A percentile compares a stretch with the other conserved stretches of the same genome.
Evolutionary conservation across 2,113 vertebrate genomes (phyloP).

Genomic region (Rhadina sibilatrix): DNA sequence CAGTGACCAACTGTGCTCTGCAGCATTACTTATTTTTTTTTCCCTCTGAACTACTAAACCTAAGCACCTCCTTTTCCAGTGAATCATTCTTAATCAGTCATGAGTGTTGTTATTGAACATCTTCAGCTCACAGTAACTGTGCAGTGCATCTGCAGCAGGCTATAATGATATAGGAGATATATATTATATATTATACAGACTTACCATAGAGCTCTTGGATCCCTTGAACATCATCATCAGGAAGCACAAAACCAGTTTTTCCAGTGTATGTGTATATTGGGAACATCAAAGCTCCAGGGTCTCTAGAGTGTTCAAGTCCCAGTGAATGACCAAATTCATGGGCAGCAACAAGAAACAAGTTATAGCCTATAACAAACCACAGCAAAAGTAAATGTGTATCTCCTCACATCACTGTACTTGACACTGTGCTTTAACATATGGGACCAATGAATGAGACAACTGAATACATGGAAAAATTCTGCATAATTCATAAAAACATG

Average conservation of each 20-base stretch:
- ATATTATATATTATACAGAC: background rate
- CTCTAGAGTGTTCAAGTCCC: constrained; percentile 88
- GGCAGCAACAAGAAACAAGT: constrained; percentile 90
- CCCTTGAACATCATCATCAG: constrained; percentile 89
- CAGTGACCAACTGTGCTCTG: background rate
- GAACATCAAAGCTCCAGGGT: constrained; percentile 92
- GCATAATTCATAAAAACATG: background rate
- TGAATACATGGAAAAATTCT: background rate
- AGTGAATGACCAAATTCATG: constrained; percentile 95
- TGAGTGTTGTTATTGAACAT: background rate
- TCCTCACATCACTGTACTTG: background rate
- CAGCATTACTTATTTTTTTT: background rate
- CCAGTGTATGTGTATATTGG: constrained; percentile 86
- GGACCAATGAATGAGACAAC: background rate
- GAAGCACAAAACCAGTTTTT: constrained; percentile 77
- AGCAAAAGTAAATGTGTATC: background rate
- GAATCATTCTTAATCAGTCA: background rate
- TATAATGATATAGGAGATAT: background rate
- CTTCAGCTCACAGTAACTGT: background rate
- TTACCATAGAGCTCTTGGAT: constrained; percentile 94
- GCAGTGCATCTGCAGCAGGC: background rate
- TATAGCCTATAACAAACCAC: constrained; percentile 81
- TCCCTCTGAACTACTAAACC: background rate
- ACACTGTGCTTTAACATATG: background rate
- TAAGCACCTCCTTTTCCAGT: background rate